Percentiles rank a stretch among this genome's conserved stretches.
Conservation (phyloP, 2,113 vertebrate genomes). For the Sapayoa aenigma region DNA sequence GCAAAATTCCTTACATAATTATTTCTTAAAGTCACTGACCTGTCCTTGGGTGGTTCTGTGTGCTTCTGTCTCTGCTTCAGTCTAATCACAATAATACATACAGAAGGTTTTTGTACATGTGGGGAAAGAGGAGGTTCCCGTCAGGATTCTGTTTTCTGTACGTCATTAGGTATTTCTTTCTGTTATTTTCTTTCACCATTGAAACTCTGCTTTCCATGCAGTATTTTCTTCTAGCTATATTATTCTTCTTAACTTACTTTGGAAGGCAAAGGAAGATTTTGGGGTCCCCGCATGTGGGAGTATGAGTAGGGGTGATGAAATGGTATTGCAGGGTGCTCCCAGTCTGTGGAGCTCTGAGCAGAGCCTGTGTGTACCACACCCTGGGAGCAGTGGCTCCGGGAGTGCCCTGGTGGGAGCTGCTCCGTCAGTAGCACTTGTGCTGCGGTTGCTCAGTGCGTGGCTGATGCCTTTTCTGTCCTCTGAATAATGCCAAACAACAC, state of each 20-base stretch:
- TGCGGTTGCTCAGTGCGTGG: fast-evolving
- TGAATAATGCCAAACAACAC: neutral
- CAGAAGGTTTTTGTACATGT: neutral
- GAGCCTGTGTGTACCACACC: fast-evolving
- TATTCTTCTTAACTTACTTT: neutral
- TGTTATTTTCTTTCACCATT: neutral
- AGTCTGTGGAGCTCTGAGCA: neutral
- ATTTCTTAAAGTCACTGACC: neutral
- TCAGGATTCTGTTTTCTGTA: neutral
- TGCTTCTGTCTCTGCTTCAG: neutral
- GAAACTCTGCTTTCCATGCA: neutral
- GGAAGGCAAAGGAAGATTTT: neutral
- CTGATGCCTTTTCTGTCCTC: neutral
- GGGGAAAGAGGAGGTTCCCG: neutral
- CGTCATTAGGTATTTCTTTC: neutral
- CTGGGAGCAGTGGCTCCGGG: neutral
- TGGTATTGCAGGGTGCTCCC: neutral
- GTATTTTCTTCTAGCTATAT: neutral
- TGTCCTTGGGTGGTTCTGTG: neutral
- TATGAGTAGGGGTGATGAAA: neutral
- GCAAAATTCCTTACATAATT: neutral
- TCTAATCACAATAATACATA: neutral
- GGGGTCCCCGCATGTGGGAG: neutral
- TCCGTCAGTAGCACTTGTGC: fast-evolving
- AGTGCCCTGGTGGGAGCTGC: fast-evolving